Evolutionary conservation across 2,797 vertebrate species (phyloP).

Genomic region (Ceryle rudis): DNA sequence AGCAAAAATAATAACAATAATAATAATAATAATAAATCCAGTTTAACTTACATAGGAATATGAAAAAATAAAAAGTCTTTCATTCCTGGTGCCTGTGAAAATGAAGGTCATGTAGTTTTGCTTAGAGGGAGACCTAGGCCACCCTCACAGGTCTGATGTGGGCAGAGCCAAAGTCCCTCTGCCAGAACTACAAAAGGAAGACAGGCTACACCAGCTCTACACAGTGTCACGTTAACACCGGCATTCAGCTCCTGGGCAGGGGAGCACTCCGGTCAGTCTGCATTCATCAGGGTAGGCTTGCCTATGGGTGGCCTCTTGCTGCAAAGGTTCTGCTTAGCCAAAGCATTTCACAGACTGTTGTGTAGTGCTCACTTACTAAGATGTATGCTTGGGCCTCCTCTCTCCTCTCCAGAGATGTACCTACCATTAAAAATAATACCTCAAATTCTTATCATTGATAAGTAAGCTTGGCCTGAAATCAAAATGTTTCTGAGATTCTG

Average conservation of each 20-base stretch:
- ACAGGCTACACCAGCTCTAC: too few species aligned
- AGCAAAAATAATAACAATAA: too few species aligned
- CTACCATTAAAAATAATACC: not conserved
- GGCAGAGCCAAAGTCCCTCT: not conserved
- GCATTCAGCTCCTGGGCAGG: too few species aligned
- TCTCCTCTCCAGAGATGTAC: not conserved
- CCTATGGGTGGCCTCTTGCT: not conserved
- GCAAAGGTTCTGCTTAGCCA: not conserved
- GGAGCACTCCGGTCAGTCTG: fast-evolving
- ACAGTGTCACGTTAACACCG: too few species aligned
- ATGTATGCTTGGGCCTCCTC: not conserved
- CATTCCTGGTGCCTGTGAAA: not conserved
- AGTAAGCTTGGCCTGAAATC: not conserved
- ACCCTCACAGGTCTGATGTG: not conserved
- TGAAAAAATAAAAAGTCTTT: not conserved
- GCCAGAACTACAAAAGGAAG: not conserved
- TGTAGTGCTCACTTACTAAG: not conserved
- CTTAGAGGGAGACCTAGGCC: not conserved
- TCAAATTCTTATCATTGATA: not conserved
- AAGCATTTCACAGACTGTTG: not conserved
- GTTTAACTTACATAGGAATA: not conserved
- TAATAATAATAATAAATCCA: too few species aligned
- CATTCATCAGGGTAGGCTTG: too few species aligned
- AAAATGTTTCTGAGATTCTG: not conserved
- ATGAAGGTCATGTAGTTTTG: not conserved